Conservation (phyloP, 2,113 vertebrate genomes). For the Datnioides undecimradiatus region DNA sequence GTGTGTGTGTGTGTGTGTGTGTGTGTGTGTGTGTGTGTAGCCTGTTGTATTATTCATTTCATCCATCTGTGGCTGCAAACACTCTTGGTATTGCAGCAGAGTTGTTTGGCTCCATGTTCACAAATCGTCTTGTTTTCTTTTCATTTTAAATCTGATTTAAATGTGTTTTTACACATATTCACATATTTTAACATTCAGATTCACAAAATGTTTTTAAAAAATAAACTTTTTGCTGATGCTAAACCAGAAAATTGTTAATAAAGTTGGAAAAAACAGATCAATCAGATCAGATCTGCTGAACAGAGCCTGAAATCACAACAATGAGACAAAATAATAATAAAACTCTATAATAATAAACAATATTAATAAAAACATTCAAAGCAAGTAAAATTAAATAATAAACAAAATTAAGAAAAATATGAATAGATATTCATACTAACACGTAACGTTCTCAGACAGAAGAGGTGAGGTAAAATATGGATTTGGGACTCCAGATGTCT, state of each 20-base stretch:
- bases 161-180: too few species aligned
- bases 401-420: too few species aligned
- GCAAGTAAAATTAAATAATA: not conserved
- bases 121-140: too few species aligned
- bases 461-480: not conserved
- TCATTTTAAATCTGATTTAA: too few species aligned
- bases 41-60: constrained; percentile 30
- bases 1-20: not conserved
- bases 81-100: not conserved
- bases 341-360: not conserved
- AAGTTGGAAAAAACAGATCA: not conserved
- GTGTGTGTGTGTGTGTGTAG: too few species aligned
- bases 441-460: too few species aligned
- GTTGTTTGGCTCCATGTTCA: not conserved
- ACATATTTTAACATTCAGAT: too few species aligned
- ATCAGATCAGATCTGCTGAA: too few species aligned
- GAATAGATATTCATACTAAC: too few species aligned
- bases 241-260: rapidly evolving
- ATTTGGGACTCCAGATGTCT: constrained; percentile 17
- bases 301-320: not conserved
- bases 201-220: too few species aligned
- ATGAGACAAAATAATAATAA: not conserved
- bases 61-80: constrained; percentile 19
- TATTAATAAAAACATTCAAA: too few species aligned
- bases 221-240: not conserved